Percentiles rank a stretch among this genome's conserved stretches.
phyloP scores from a whole-genome alignment of 2,888 invertebrate species.

The Dasypogon diadema region DNA sequence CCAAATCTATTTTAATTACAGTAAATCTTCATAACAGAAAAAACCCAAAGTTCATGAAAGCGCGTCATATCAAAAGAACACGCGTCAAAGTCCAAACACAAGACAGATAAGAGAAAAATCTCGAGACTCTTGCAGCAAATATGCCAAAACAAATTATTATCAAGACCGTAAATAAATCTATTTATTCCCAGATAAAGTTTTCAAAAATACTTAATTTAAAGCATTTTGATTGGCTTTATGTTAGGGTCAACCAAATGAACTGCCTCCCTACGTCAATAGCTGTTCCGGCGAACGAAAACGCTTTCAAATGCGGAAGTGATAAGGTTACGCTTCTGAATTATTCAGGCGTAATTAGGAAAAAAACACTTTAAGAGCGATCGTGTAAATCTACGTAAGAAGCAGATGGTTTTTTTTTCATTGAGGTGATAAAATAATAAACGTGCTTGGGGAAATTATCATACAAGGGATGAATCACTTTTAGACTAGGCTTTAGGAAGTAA shows the following conservation, averaged over 20 bases:
- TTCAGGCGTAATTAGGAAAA: too few species aligned
- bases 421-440: too few species aligned
- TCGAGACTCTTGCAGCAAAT: background rate
- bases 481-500: too few species aligned
- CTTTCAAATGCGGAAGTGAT: too few species aligned
- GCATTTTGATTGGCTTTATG: background rate
- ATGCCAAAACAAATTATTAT: background rate
- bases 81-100: constrained; percentile 1
- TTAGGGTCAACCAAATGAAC: background rate
- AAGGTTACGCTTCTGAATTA: too few species aligned
- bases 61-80: constrained; percentile 1
- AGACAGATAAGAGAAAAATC: constrained; percentile 16
- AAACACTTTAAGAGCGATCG: too few species aligned
- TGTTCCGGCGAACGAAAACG: too few species aligned
- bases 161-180: background rate
- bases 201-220: background rate
- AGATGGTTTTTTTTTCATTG: too few species aligned
- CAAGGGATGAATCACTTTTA: too few species aligned
- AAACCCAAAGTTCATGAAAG: background rate
- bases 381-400: too few species aligned
- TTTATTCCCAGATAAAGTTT: background rate
- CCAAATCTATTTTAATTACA: background rate
- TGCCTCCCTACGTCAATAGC: too few species aligned
- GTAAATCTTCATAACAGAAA: background rate
- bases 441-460: too few species aligned